Evolutionary conservation across 2,113 vertebrate genomes (phyloP).

Genomic region (Heterochromis multidens): DNA sequence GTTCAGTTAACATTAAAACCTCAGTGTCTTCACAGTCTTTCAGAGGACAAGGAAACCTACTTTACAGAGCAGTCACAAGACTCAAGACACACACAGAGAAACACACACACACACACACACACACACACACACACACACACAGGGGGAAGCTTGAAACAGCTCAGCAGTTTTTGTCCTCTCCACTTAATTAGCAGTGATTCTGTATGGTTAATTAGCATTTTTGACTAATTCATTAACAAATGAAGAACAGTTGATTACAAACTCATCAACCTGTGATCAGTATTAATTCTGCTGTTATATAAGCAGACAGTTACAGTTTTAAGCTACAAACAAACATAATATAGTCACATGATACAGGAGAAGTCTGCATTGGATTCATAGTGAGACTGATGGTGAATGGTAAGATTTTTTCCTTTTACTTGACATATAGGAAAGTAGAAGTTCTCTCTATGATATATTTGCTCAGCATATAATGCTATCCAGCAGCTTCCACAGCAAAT

Average conservation of each 20-base stretch:
- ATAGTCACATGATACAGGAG: background rate
- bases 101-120: background rate
- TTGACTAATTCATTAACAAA: background rate
- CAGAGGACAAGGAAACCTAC: constrained; percentile 58
- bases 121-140: background rate
- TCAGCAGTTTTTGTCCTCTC: background rate
- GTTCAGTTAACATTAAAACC: background rate
- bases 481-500: too few relatives aligned
- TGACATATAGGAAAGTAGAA: too few relatives aligned
- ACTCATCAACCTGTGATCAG: background rate
- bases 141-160: background rate
- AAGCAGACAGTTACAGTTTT: background rate
- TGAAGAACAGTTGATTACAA: background rate
- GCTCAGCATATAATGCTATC: too few relatives aligned
- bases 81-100: background rate
- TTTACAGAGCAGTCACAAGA: constrained; percentile 60
- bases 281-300: background rate
- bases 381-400: background rate
- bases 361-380: background rate
- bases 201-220: constrained; percentile 4
- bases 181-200: background rate
- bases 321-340: background rate
- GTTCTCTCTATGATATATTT: background rate
- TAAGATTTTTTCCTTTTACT: too few relatives aligned
- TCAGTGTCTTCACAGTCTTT: background rate